Base-by-base conservation (phyloP, 92 coral and sea anemone genomes). In the Desmophyllum pertusum region DNA sequence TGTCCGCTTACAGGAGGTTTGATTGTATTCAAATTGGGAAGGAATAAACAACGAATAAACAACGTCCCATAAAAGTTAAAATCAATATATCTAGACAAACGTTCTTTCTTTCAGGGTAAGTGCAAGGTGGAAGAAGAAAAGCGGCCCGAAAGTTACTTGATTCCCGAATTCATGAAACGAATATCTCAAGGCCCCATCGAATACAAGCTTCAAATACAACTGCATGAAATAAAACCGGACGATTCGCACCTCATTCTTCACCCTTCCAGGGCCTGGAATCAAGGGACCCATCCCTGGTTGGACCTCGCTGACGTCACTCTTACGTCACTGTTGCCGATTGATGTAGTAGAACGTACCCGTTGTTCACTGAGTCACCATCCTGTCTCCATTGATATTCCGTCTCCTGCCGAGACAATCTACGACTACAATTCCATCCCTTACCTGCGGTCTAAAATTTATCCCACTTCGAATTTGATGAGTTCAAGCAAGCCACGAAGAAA, bases 251-350 rank as follows among this genome's bases (percentile, higher is more conserved):
- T 91, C 37, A 81, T 96, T 41, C 85, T 96, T 53, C 98, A 94
- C 53, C 77, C 87, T 23, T 89, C 93, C 41, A 92, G 90, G 31
- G 57, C 70, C 52, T 96, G 99, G 99, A 93, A 94, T 57, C 90
- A 89, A 59, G 80, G 39, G 10, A 92, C 87, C 0, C 98, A 96
- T 77, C 98, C 99, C 0, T 96, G 99, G 99, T 61, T 92, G 33
- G 99, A 96, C 81, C 89, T 96, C 6, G 99, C 98, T 66, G 92
- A 89, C 57, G 98, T 96, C 52, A 90, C 93, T n/a, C 75, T 96
- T 23, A 92, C 94, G n/a, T 86, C 99, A 31, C 63, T 83, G 33
- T 88, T 96, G 2, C 80, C 92, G 23, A 75, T 87, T 30, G 92
- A 94, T 59, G 93, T 92, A 27, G 74, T 68, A 0, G 98, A 92